These are phyloP conservation scores for Amazona finschi DNA, from an alignment of 2,797 vertebrate species.

Conservation along the genomic window DNA sequence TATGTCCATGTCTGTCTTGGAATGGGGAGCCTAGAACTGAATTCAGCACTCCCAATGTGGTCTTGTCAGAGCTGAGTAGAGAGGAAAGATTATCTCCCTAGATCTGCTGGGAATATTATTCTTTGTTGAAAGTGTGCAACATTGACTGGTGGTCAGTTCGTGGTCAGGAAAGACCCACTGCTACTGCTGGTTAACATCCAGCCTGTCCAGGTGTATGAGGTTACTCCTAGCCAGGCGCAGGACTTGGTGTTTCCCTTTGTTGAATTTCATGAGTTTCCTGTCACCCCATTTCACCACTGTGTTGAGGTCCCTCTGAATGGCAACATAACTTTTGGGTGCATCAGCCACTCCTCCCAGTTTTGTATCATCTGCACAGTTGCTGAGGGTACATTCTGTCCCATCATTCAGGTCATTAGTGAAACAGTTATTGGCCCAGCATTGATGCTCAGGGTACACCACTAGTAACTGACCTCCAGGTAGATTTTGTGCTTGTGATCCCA, in stretches of 20 bases:
- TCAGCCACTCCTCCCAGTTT: background rate
- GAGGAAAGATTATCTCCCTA: background rate
- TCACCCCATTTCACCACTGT: accelerated
- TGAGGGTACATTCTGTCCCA: background rate
- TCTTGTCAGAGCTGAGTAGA: background rate
- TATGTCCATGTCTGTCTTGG: background rate
- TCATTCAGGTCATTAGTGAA: background rate
- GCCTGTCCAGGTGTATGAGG: accelerated
- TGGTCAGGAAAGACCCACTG: background rate
- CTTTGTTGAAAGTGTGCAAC: background rate
- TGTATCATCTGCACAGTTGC: background rate
- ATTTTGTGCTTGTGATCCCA: background rate
- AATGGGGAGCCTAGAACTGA: background rate
- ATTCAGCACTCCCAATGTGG: accelerated
- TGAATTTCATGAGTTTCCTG: background rate
- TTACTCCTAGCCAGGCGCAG: background rate
- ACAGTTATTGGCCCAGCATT: background rate
- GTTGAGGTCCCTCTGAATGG: background rate
- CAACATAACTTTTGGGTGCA: background rate
- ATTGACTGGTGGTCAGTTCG: accelerated
- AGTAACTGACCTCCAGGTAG: accelerated
- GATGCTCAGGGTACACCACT: background rate
- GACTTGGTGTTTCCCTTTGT: background rate
- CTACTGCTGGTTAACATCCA: background rate
- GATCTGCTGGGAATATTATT: background rate